Percentiles rank a stretch among this genome's conserved stretches.
Evolutionary conservation across 2,888 invertebrate genomes (phyloP).

Genomic region (Rhagonycha fulva): DNA sequence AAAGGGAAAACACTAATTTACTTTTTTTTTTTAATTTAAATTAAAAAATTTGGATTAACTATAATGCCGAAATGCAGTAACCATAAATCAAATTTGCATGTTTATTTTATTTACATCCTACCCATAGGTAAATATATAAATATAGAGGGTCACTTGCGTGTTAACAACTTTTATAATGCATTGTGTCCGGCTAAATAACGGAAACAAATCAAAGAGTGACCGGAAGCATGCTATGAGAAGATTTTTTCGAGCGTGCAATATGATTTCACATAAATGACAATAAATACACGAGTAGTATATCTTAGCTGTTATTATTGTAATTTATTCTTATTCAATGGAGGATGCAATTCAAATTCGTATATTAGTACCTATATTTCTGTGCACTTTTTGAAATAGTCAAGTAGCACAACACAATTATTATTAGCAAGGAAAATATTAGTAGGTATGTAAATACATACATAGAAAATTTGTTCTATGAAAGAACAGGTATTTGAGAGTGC

Average conservation of each 20-base stretch:
- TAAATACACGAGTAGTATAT: not conserved
- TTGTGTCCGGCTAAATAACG: conserved; percentile 24
- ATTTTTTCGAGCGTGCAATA: conserved; percentile 29
- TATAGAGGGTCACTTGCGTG: not conserved
- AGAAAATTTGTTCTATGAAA: not conserved
- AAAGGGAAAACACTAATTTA: too few species aligned
- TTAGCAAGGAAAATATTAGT: not conserved
- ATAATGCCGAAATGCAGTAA: not conserved
- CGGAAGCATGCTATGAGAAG: conserved; percentile 29
- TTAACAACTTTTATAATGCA: not conserved
- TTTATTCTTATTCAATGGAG: not conserved
- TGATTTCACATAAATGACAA: conserved; percentile 7
- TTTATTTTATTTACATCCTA: not conserved
- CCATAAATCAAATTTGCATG: not conserved
- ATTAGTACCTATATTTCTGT: not conserved
- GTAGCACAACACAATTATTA: not conserved
- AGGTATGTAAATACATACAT: not conserved
- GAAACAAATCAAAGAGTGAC: conserved; percentile 24
- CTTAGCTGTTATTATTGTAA: not conserved
- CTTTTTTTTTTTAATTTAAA: too few species aligned
- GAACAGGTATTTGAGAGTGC: conserved; percentile 11
- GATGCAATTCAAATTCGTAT: not conserved
- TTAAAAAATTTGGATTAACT: not conserved
- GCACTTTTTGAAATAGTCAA: not conserved
- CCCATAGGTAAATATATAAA: not conserved